Percentiles rank a stretch among this genome's conserved stretches.
Evolutionary conservation across 1,140 invertebrate genomes (phyloP).

Genomic region (Tetramorium alpestre): DNA sequence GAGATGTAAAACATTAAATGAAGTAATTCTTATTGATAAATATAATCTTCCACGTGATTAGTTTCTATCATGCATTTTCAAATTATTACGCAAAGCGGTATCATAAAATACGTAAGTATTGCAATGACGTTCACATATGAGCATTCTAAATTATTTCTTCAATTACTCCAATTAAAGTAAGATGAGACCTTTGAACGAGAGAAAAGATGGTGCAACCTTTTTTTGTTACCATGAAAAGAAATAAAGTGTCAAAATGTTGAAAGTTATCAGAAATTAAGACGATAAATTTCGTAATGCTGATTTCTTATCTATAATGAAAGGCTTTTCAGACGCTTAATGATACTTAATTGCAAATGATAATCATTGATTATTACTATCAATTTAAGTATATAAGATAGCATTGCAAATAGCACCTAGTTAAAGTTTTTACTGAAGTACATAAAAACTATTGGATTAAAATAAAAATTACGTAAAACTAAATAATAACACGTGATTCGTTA

Average conservation of each 20-base stretch:
- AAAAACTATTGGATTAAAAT: not conserved
- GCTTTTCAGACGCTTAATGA: not conserved
- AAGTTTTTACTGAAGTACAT: not conserved
- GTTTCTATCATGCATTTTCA: slow-evolving; percentile 9
- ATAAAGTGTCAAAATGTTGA: not conserved
- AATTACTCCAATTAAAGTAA: slow-evolving; percentile 7
- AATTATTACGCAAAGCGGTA: not conserved
- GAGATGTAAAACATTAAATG: not conserved
- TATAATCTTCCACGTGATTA: not conserved
- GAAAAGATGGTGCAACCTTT: not conserved
- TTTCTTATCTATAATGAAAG: not conserved
- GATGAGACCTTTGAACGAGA: slow-evolving; percentile 14
- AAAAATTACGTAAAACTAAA: not conserved
- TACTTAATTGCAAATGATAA: not conserved
- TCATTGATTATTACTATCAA: not conserved
- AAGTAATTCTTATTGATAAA: slow-evolving; percentile 26
- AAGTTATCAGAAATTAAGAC: not conserved
- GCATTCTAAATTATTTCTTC: slow-evolving; percentile 25
- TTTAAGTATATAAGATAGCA: not conserved
- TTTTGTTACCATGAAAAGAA: not conserved
- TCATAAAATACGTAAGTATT: not conserved
- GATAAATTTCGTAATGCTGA: not conserved
- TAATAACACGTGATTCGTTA: not conserved
- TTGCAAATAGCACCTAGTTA: not conserved
- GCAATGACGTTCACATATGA: not conserved